Conservation (phyloP, 2,888 invertebrate species). For the Piscicola geometra region DNA sequence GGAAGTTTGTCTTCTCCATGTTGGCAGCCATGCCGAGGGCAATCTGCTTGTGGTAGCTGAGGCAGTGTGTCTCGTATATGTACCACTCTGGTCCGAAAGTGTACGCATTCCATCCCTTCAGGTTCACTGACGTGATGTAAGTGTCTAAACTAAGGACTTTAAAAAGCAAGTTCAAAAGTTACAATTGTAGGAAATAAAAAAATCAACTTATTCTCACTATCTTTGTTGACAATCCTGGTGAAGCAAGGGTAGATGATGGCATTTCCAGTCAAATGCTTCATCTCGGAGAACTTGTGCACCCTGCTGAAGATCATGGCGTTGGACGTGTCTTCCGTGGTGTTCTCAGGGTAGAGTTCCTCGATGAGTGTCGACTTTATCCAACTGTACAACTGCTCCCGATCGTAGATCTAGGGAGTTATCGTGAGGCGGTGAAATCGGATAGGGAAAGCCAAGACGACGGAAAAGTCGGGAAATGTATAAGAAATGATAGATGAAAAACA, state of each 20-base stretch:
- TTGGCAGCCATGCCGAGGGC: not conserved
- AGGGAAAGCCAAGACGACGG: too few relatives aligned
- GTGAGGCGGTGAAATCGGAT: too few relatives aligned
- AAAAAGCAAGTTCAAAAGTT: not conserved
- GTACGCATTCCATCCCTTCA: slow-evolving; percentile 7
- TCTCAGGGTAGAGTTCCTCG: not conserved
- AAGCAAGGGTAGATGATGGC: slow-evolving; percentile 30
- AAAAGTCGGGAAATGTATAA: too few relatives aligned
- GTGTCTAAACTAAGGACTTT: not conserved
- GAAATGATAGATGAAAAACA: too few relatives aligned
- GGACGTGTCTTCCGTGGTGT: not conserved
- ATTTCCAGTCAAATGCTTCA: not conserved
- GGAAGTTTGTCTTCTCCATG: slow-evolving; percentile 8
- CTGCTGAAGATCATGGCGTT: slow-evolving; percentile 14
- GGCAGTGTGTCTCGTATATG: slow-evolving; percentile 6
- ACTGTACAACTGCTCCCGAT: slow-evolving; percentile 9
- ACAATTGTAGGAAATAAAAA: not conserved
- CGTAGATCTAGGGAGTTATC: not conserved
- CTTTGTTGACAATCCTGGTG: not conserved
- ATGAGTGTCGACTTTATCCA: slow-evolving; percentile 12
- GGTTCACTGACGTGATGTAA: not conserved
- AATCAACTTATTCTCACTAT: not conserved
- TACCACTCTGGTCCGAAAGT: slow-evolving; percentile 22
- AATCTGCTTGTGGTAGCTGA: slow-evolving; percentile 3
- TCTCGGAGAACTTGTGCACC: not conserved